These are phyloP conservation scores for Ditylenchus dipsaci DNA, from an alignment of 1,140 invertebrate species.

Conservation along the genomic window DNA sequence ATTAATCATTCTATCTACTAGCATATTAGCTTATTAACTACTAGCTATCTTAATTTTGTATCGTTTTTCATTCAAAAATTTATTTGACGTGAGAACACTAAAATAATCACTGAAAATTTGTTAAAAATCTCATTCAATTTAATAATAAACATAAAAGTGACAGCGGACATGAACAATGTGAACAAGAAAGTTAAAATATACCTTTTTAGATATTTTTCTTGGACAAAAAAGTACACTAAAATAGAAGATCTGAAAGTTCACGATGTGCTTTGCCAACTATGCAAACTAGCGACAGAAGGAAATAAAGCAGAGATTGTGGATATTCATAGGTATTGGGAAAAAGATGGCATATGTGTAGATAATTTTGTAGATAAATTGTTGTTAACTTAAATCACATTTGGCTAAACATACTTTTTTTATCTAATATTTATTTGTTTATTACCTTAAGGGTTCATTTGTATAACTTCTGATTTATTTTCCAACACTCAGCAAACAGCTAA, in stretches of 20 bases:
- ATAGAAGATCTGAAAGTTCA: background rate
- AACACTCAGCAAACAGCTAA: too few species aligned
- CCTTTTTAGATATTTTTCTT: background rate
- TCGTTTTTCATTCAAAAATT: background rate
- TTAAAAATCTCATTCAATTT: background rate
- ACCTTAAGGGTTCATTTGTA: too few species aligned
- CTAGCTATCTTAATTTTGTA: too few species aligned
- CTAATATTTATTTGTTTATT: too few species aligned
- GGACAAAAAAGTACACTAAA: background rate
- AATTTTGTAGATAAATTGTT: too few species aligned
- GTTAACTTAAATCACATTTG: too few species aligned
- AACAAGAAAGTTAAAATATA: background rate
- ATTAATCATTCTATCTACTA: too few species aligned
- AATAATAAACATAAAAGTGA: background rate
- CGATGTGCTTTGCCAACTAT: background rate
- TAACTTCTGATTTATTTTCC: too few species aligned
- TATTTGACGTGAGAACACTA: background rate
- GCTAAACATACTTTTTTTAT: too few species aligned
- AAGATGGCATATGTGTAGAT: background rate
- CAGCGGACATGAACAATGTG: too few species aligned
- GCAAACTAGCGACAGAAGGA: background rate
- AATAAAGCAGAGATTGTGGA: background rate
- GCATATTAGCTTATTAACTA: too few species aligned
- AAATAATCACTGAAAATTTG: background rate
- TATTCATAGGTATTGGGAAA: background rate